These are phyloP conservation scores for Mohoua ochrocephala DNA, from an alignment of 2,113 vertebrate species.

Conservation along the genomic window DNA sequence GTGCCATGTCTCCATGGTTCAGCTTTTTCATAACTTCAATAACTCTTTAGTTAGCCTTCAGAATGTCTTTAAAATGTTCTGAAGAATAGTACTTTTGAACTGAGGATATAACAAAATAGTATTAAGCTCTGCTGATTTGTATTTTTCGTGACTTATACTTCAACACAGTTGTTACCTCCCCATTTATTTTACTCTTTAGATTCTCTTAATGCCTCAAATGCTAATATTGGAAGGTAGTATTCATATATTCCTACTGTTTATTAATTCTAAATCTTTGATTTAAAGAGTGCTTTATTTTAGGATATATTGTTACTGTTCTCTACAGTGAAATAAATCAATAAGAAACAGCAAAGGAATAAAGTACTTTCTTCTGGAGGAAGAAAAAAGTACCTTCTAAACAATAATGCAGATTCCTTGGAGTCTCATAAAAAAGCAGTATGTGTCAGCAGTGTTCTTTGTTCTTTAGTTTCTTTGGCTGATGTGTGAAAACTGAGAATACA, in stretches of 20 bases:
- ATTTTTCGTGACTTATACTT: not conserved
- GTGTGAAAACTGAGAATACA: not conserved
- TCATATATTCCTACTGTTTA: not conserved
- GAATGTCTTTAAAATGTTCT: not conserved
- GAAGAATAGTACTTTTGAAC: not conserved
- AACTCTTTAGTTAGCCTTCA: not conserved
- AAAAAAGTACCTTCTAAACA: not conserved
- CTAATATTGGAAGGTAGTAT: not conserved
- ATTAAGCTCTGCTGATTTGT: not conserved
- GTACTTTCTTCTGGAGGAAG: not conserved
- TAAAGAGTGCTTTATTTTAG: not conserved
- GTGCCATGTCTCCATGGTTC: not conserved
- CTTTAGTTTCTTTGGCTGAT: not conserved
- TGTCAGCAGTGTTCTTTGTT: not conserved
- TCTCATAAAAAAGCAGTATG: not conserved
- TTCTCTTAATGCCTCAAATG: not conserved
- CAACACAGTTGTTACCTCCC: not conserved
- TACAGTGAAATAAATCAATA: not conserved
- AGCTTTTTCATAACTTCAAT: not conserved
- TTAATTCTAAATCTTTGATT: not conserved
- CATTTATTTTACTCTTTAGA: not conserved
- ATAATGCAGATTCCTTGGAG: not conserved
- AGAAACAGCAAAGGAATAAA: not conserved
- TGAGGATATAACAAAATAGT: not conserved
- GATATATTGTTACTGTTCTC: not conserved